A percentile compares a stretch with the other conserved stretches of the same genome.
Evolutionary conservation across 2,888 invertebrate genomes (phyloP).

Genomic region (Fragum sueziense): DNA sequence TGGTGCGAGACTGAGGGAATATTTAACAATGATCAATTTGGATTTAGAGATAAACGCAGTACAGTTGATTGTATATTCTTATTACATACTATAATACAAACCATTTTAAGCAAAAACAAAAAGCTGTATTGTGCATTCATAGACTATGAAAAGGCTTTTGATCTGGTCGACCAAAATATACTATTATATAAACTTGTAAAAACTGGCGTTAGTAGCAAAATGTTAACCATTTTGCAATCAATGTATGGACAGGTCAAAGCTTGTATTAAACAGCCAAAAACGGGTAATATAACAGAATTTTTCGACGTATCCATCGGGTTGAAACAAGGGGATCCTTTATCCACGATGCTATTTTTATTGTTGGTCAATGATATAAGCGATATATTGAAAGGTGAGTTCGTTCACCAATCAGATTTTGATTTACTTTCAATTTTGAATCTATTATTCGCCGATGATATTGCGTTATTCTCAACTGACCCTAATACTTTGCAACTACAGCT

Average conservation of each 20-base stretch:
- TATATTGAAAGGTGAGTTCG: not conserved
- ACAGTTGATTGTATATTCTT: constrained; percentile 9
- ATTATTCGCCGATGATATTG: too few relatives aligned
- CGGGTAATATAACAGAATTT: not conserved
- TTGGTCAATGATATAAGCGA: constrained; percentile 1
- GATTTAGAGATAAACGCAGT: not conserved
- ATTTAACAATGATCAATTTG: not conserved
- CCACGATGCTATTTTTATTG: not conserved
- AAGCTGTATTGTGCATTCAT: constrained; percentile 11
- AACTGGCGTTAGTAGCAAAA: constrained; percentile 1
- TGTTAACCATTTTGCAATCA: not conserved
- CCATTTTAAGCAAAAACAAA: not conserved
- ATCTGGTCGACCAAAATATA: not conserved
- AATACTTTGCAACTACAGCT: too few relatives aligned
- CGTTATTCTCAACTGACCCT: too few relatives aligned
- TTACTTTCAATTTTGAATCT: too few relatives aligned
- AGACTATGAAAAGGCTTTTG: constrained; percentile 8
- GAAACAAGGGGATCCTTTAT: constrained; percentile 6
- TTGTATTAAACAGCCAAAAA: not conserved
- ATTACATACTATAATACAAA: constrained; percentile 9
- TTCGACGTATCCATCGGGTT: constrained; percentile 2
- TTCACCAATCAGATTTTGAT: too few relatives aligned
- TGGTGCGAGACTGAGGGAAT: not conserved
- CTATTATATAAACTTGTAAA: not conserved
- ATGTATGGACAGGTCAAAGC: not conserved